Evolutionary conservation across 2,888 invertebrate species (phyloP).

Genomic region (Polydrusus cervinus): DNA sequence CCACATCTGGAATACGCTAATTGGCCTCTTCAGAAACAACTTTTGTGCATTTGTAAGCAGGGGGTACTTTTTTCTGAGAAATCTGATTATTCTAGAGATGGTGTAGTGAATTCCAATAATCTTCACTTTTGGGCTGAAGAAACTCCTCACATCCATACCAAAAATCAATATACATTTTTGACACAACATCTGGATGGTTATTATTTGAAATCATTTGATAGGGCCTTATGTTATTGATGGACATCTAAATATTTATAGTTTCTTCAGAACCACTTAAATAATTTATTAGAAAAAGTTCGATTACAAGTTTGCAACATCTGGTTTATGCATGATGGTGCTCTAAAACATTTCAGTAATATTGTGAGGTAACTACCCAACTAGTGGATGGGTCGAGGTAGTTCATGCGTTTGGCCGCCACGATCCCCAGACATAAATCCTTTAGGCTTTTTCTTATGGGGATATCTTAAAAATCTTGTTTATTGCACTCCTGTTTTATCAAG

Average conservation of each 20-base stretch:
- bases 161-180: slow-evolving; percentile 1
- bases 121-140: neutral
- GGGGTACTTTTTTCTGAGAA: too few species aligned
- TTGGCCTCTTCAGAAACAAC: too few species aligned
- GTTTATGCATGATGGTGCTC: too few species aligned
- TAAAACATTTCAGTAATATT: too few species aligned
- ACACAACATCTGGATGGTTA: neutral
- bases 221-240: neutral
- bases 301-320: too few species aligned
- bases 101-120: neutral
- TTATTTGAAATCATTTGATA: neutral
- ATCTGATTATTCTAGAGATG: neutral
- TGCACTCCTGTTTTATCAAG: neutral
- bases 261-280: too few species aligned
- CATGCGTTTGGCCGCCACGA: neutral
- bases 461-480: neutral
- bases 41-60: too few species aligned
- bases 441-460: neutral
- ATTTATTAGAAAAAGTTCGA: too few species aligned
- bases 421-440: neutral
- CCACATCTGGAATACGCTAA: neutral
- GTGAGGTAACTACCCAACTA: too few species aligned
- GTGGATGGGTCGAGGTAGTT: neutral
- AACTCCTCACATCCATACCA: neutral
- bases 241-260: neutral